Evolutionary conservation across 1,140 invertebrate genomes (phyloP).

Genomic region (Pantala flavescens): DNA sequence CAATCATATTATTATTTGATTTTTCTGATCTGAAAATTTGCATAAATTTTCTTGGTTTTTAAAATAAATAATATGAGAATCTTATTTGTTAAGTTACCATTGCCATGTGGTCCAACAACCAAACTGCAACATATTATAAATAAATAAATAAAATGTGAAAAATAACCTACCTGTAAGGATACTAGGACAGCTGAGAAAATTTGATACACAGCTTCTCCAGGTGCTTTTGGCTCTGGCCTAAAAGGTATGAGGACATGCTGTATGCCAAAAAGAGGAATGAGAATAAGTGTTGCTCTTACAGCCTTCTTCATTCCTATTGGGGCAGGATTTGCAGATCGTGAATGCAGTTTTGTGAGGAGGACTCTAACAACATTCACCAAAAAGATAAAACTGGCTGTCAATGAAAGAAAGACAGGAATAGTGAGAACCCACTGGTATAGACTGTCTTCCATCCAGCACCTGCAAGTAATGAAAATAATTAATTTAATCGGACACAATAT

Average conservation of each 20-base stretch:
- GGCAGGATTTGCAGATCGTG: constrained; percentile 17
- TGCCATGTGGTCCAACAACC: not conserved
- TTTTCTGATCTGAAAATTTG: too few relatives aligned
- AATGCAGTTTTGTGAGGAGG: constrained; percentile 42
- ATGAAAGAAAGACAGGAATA: constrained; percentile 36
- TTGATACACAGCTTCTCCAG: constrained; percentile 35
- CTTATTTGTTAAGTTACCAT: too few relatives aligned
- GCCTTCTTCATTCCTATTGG: constrained; percentile 31
- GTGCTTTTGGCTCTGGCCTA: constrained; percentile 34
- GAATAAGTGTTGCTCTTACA: constrained; percentile 42
- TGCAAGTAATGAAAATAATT: constrained; percentile 20
- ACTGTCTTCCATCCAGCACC: constrained; percentile 40
- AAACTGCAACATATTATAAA: too few relatives aligned
- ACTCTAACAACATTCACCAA: constrained; percentile 47
- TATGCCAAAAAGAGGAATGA: constrained; percentile 46
- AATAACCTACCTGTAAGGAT: constrained; percentile 39
- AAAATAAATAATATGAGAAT: too few relatives aligned
- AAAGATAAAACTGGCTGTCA: constrained; percentile 43
- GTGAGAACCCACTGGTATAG: constrained; percentile 34
- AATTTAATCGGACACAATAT: too few relatives aligned
- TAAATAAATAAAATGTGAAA: too few relatives aligned
- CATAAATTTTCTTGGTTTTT: too few relatives aligned
- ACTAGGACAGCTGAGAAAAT: constrained; percentile 37
- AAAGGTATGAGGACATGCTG: constrained; percentile 44
- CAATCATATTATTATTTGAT: too few relatives aligned